Evolutionary conservation across 2,797 vertebrate genomes (phyloP).

Genomic region (Sebastes itinus): DNA sequence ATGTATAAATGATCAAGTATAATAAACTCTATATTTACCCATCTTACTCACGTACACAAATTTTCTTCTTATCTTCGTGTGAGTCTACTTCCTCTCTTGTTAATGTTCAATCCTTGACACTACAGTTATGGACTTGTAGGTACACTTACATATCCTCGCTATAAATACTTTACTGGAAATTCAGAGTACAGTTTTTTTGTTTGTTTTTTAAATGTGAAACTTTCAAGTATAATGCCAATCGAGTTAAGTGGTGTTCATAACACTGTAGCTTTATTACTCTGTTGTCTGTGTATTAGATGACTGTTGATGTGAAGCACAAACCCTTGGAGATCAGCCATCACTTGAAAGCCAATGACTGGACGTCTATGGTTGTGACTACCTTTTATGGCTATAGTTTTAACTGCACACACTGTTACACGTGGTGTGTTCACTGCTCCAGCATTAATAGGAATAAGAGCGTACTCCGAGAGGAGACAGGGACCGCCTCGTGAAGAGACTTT

Average conservation of each 20-base stretch:
- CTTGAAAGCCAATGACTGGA: constrained; percentile 69
- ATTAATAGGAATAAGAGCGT: constrained; percentile 37
- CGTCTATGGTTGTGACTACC: constrained; percentile 65
- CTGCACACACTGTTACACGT: constrained; percentile 41
- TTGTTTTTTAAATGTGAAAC: constrained; percentile 48
- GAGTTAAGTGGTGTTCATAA: constrained; percentile 61
- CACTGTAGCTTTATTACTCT: constrained; percentile 78
- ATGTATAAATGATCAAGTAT: constrained; percentile 84
- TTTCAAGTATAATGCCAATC: constrained; percentile 59
- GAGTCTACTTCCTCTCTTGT: constrained; percentile 54
- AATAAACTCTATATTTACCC: constrained; percentile 87
- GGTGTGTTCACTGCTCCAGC: constrained; percentile 46
- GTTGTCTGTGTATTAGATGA: constrained; percentile 78
- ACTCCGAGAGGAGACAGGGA: constrained; percentile 30
- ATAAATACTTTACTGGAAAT: constrained; percentile 42
- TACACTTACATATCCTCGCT: constrained; percentile 36
- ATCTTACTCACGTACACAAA: constrained; percentile 75
- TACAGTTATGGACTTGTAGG: constrained; percentile 48
- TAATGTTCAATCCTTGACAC: constrained; percentile 49
- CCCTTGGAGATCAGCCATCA: constrained; percentile 77
- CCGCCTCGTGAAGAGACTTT: constrained; percentile 38
- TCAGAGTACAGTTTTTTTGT: constrained; percentile 11
- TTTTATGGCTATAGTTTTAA: constrained; percentile 62
- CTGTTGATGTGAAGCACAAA: constrained; percentile 83
- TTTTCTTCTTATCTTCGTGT: constrained; percentile 68